Percentiles rank a stretch among this genome's conserved stretches.
These are phyloP conservation scores for Dexiosoma caninum DNA, from an alignment of 2,888 invertebrate genomes.

Conservation along the genomic window DNA sequence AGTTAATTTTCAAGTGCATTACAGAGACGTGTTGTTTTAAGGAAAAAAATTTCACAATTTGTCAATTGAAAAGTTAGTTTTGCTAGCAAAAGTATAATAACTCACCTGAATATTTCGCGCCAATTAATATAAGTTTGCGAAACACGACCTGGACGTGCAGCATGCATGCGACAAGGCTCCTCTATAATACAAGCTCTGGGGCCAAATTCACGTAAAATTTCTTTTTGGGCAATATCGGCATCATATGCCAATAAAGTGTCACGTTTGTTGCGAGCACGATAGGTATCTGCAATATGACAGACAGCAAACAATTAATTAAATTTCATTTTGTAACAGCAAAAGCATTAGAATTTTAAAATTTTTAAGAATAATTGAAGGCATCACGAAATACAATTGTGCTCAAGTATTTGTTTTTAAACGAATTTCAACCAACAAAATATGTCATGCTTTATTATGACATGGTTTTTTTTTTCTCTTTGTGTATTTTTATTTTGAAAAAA, in stretches of 20 bases:
- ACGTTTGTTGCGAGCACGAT: slow-evolving; percentile 83
- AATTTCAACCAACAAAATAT: no score
- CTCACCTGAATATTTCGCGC: slow-evolving; percentile 85
- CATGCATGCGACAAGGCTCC: slow-evolving; percentile 82
- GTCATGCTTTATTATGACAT: no score
- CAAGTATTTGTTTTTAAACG: not conserved
- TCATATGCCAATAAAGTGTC: slow-evolving; percentile 80
- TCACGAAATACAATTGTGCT: no score
- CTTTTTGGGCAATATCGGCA: slow-evolving; percentile 87
- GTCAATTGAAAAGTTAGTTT: no score
- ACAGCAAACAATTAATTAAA: not conserved
- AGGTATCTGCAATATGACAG: slow-evolving; percentile 81
- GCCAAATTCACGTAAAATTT: slow-evolving; percentile 86
- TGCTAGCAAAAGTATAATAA: not conserved
- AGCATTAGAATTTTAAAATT: not conserved
- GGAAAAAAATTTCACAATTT: no score
- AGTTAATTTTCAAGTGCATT: no score
- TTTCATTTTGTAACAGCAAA: not conserved
- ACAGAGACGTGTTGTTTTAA: no score
- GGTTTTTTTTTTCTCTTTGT: slow-evolving; percentile 13
- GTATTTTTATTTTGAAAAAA: not conserved
- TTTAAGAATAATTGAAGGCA: not conserved
- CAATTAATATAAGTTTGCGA: slow-evolving; percentile 64
- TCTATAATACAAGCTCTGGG: slow-evolving; percentile 88
- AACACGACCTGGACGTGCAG: slow-evolving; percentile 72